A percentile compares a stretch with the other conserved stretches of the same genome.
phyloP scores from a whole-genome alignment of 2,797 vertebrate species.

The Bovichtus variegatus region DNA sequence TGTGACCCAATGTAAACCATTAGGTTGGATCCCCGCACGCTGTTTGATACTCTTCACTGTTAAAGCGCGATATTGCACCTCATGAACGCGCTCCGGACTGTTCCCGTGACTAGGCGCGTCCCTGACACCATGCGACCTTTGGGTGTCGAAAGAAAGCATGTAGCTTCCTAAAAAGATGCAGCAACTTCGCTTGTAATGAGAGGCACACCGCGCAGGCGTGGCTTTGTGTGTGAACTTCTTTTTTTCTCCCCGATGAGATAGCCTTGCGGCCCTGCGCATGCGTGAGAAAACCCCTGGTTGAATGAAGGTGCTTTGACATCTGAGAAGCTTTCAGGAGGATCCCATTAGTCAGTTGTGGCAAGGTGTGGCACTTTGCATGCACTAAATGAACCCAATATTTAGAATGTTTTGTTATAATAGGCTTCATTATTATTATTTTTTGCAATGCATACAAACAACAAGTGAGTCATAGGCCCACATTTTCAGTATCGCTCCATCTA shows the following conservation, averaged over 20 bases:
- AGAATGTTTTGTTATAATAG: not conserved
- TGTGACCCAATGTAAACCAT: constrained; percentile 83
- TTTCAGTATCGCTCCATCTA: not conserved
- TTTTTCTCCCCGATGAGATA: constrained; percentile 74
- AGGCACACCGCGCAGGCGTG: constrained; percentile 82
- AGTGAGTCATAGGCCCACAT: not conserved
- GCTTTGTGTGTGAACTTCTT: constrained; percentile 82
- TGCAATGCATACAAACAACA: not conserved
- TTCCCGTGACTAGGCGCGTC: constrained; percentile 87
- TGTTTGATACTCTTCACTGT: constrained; percentile 84
- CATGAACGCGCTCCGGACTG: constrained; percentile 83
- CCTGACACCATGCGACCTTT: constrained; percentile 89
- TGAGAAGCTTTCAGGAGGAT: constrained; percentile 73
- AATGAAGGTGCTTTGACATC: constrained; percentile 72
- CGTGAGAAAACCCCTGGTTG: constrained; percentile 77
- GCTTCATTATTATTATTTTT: not conserved
- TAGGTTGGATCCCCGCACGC: constrained; percentile 80
- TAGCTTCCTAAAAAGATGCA: constrained; percentile 84
- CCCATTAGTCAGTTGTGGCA: constrained; percentile 43
- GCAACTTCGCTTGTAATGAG: constrained; percentile 80
- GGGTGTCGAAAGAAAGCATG: constrained; percentile 82
- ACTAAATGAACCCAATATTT: not conserved
- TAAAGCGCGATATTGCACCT: constrained; percentile 83
- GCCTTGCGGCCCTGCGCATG: constrained; percentile 74
- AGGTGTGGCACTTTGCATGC: constrained; percentile 22